Percentiles rank a stretch among this genome's conserved stretches.
These are phyloP conservation scores for Halcyon malimbica DNA, from an alignment of 2,113 vertebrate species.

Conservation along the genomic window DNA sequence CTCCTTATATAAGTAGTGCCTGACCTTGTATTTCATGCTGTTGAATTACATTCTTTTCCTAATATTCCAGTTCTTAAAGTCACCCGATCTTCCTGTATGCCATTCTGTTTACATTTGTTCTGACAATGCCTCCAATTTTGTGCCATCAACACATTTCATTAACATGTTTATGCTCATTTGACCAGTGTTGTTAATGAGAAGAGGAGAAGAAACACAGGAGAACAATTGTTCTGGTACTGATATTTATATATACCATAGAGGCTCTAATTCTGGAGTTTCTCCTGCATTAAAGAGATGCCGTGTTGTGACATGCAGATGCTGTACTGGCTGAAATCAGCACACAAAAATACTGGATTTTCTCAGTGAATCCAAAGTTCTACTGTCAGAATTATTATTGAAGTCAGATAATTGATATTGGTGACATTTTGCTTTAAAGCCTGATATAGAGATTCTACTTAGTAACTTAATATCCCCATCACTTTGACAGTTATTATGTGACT, in stretches of 20 bases:
- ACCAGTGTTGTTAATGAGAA: background rate
- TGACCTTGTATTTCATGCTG: background rate
- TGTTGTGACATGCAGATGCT: background rate
- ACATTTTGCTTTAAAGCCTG: conserved; percentile 28
- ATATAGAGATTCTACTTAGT: background rate
- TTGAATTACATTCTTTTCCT: background rate
- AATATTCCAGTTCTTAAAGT: background rate
- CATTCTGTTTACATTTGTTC: background rate
- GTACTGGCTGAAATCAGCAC: background rate
- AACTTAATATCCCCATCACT: conserved; percentile 6
- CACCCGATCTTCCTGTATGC: background rate
- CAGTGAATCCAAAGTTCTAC: background rate
- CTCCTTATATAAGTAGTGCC: background rate
- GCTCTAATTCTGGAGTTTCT: background rate
- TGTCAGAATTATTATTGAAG: background rate
- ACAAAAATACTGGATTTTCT: background rate
- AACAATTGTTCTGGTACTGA: background rate
- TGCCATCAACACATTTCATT: background rate
- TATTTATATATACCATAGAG: background rate
- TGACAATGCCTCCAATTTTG: background rate
- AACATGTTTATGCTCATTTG: background rate
- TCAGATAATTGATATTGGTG: conserved; percentile 1
- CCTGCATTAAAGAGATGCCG: background rate
- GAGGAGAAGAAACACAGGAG: background rate
- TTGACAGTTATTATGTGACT: conserved; percentile 5